Evolutionary conservation across 2,797 vertebrate genomes (phyloP).

Genomic region (Dendrocincla fuliginosa): DNA sequence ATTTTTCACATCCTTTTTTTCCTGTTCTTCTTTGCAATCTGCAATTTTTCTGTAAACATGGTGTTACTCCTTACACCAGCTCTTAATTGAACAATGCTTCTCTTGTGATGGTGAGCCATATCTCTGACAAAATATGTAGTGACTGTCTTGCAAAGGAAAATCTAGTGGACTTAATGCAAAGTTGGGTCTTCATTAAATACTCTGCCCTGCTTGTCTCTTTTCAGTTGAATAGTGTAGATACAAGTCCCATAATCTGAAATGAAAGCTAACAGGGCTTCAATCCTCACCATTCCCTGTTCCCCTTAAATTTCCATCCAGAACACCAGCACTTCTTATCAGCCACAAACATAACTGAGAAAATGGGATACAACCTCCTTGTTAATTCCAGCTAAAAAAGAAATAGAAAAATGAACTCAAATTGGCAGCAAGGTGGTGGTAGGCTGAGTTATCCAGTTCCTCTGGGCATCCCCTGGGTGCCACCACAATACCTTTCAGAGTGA

Average conservation of each 20-base stretch:
- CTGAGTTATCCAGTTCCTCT: not conserved
- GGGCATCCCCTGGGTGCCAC: not conserved
- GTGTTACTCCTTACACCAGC: not conserved
- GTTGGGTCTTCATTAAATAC: not conserved
- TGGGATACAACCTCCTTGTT: not conserved
- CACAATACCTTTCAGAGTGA: not conserved
- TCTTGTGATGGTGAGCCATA: not conserved
- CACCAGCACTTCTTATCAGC: not conserved
- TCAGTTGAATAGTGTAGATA: rapidly evolving
- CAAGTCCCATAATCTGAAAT: not conserved
- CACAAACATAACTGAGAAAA: not conserved
- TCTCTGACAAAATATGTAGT: not conserved
- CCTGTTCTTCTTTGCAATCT: not conserved
- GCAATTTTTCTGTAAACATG: not conserved
- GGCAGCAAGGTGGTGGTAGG: not conserved
- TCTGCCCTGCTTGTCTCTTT: not conserved
- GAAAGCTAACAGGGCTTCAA: not conserved
- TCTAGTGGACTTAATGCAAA: not conserved
- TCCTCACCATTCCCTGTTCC: not conserved
- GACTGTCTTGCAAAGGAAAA: not conserved
- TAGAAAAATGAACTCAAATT: not conserved
- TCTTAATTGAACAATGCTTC: not conserved
- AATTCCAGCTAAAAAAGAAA: not conserved
- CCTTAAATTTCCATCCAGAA: not conserved
- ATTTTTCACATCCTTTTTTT: not conserved